Evolutionary conservation across 2,888 invertebrate species (phyloP), one percentile per base, ranked within the genome.

Genomic region (Epistrophe grossulariae): DNA sequence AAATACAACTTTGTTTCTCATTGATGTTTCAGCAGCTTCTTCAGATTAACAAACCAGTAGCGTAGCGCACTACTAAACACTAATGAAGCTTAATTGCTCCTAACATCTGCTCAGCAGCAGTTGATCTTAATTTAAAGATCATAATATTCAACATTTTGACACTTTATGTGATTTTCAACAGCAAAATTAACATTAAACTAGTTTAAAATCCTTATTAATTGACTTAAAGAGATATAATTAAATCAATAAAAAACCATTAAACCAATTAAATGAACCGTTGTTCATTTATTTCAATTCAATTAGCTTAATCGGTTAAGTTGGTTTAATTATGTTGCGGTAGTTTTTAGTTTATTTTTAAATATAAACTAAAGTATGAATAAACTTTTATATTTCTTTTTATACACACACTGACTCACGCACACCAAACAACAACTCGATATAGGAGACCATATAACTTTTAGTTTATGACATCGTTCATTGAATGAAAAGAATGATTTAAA

Each of bases 401-500:
- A 15, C 24, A 2, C 24, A n/a, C 24, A 24, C 24, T 2, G 2
- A 24, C 1, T 4, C 15, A 24, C 9, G 8, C 24, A 52, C 31
- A 31, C 31, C 0, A 24, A 31, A 15, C 28, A 15, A 15, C 28
- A 28, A 28, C 55, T 6, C 19, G 10, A 10, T 11, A 19, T 55
- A 28, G 13, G 11, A 59, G 35, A 11, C 59, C 17, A 59, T 59
- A 59, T 59, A 17, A 35, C 17, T 74, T 64, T 31, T 57, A 79
- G 64, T 79, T 84, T 79, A 79, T 71, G 79, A 71, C 79, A 62
- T 68, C 79, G 68, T 74, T 74, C 38, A 0, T 17, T 60, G 43
- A n/a, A 31, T 40, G 31, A 62, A 24, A 64, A 60, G 15, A 55
- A 74, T 84, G 84, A 79, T 74, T 70, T 62, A 84, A 84, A 79